Evolutionary conservation across 1,140 invertebrate genomes (phyloP).

Genomic region (Bombus superbus): DNA sequence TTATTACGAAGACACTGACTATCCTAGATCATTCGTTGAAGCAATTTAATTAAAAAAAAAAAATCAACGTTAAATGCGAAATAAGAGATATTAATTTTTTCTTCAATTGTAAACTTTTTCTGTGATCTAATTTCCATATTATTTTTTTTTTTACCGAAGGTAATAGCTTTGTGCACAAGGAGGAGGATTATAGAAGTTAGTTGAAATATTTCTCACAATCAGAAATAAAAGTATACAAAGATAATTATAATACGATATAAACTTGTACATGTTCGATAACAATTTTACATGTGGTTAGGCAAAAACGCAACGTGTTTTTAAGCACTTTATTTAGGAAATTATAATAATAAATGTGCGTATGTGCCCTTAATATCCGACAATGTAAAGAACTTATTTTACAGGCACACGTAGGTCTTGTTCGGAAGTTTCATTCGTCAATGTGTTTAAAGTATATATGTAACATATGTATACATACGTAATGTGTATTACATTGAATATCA

Average conservation of each 20-base stretch:
- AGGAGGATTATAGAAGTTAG: background rate
- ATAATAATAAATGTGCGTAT: slow-evolving; percentile 60
- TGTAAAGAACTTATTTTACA: slow-evolving; percentile 48
- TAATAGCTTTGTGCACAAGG: no score
- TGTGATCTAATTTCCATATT: background rate
- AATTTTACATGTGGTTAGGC: background rate
- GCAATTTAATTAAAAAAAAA: background rate
- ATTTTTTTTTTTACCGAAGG: no score
- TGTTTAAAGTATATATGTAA: background rate
- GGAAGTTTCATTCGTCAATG: slow-evolving; percentile 4
- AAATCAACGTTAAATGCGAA: background rate
- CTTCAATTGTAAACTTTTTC: background rate
- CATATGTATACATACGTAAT: background rate
- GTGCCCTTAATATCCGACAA: slow-evolving; percentile 44
- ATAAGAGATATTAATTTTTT: background rate
- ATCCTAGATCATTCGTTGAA: background rate
- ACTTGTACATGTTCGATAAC: background rate
- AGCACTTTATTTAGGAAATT: slow-evolving; percentile 72
- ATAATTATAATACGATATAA: slow-evolving; percentile 9
- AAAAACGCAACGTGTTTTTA: slow-evolving; percentile 49
- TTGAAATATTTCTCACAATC: background rate
- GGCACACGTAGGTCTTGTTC: slow-evolving; percentile 29
- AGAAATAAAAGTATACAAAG: background rate
- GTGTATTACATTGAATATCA: slow-evolving; percentile 38
- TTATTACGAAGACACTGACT: background rate